A percentile compares a stretch with the other conserved stretches of the same genome.
Conservation (phyloP, 2,113 vertebrate genomes). For the Trinectes maculatus region DNA sequence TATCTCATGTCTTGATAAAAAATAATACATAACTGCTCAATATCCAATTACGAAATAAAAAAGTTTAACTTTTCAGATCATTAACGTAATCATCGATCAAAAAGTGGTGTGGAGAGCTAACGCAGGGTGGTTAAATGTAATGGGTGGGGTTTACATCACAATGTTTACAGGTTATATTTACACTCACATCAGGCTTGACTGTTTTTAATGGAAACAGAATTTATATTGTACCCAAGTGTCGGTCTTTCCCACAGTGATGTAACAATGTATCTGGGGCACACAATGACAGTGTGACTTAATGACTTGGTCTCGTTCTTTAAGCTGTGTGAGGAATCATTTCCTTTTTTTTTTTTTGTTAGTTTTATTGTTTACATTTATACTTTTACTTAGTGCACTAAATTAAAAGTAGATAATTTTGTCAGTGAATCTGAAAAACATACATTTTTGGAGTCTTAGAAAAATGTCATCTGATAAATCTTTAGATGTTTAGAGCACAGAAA, state of each 20-base stretch:
- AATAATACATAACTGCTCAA: slow-evolving; percentile 40
- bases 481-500: slow-evolving; percentile 8
- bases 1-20: slow-evolving; percentile 26
- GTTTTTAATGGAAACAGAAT: background rate
- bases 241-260: slow-evolving; percentile 3
- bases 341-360: too few relatives aligned
- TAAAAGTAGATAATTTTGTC: slow-evolving; percentile 8
- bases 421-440: slow-evolving; percentile 2
- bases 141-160: slow-evolving; percentile 1
- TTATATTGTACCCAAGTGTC: background rate
- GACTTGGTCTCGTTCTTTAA: too few relatives aligned
- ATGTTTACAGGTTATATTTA: slow-evolving; percentile 9
- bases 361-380: background rate
- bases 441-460: slow-evolving; percentile 10
- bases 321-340: too few relatives aligned
- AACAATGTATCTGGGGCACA: background rate
- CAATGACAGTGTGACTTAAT: too few relatives aligned
- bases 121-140: background rate
- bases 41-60: slow-evolving; percentile 40
- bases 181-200: background rate
- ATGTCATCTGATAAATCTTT: slow-evolving; percentile 1
- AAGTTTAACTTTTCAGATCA: slow-evolving; percentile 57
- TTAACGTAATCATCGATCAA: slow-evolving; percentile 25
- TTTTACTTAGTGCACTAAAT: background rate
- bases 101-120: slow-evolving; percentile 11